phyloP scores from a whole-genome alignment of 2,113 vertebrate genomes.

The Chaetorhynchus papuensis region DNA sequence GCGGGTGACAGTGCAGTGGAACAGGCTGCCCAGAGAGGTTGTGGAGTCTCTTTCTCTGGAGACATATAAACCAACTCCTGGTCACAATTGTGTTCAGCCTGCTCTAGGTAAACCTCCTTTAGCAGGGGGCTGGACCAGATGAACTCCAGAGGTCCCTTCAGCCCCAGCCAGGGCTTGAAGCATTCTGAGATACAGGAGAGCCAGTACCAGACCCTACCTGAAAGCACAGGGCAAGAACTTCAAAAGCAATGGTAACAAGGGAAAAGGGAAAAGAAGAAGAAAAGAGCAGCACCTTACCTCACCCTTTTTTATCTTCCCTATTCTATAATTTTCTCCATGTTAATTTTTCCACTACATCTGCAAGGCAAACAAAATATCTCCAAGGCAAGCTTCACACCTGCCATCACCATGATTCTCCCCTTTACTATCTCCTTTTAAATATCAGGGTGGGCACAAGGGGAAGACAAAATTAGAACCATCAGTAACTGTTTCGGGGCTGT shows the following conservation, averaged over 20 bases:
- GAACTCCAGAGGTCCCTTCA: background rate
- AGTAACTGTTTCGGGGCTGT: background rate
- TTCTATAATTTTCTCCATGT: background rate
- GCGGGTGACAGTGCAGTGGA: background rate
- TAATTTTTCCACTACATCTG: background rate
- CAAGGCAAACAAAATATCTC: background rate
- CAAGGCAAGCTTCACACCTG: background rate
- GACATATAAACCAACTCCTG: background rate
- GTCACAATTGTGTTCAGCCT: accelerated
- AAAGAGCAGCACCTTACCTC: background rate
- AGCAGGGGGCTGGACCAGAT: no score
- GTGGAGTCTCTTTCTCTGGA: background rate
- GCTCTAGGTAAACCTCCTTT: background rate
- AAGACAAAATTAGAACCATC: background rate
- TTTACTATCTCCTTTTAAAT: background rate
- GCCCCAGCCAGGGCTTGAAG: background rate
- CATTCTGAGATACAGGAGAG: background rate
- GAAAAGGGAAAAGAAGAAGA: background rate
- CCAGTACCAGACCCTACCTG: background rate
- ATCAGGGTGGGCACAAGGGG: background rate
- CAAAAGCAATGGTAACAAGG: background rate
- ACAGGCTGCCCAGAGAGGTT: background rate
- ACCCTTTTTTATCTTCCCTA: background rate
- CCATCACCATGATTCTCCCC: background rate
- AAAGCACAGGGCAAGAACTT: background rate